Base-by-base conservation (phyloP, 2,797 vertebrate genomes). In the Euthynnus affinis region DNA sequence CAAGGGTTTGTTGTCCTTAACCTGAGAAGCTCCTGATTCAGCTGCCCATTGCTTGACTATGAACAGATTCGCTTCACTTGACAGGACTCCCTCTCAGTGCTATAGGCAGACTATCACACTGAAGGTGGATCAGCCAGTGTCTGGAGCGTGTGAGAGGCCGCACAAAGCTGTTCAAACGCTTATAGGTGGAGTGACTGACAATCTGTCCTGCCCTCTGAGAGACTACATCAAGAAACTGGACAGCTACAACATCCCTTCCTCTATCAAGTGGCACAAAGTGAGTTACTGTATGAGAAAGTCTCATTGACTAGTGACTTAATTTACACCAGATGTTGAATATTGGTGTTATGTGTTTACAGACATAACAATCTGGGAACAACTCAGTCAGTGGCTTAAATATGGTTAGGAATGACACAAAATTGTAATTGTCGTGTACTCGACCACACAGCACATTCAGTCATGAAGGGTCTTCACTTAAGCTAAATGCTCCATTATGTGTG, bases 231-330 rank as follows among this genome's bases (percentile, higher is more conserved):
- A 69, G 32, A 95, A 89, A 76, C 93, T 80, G 82, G 84, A 84
- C 37, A 79, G 81, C 86, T 94, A 94, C 40, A 78, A 89, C 76
- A 71, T 97, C 70, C 13, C 79, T 58, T 90, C 81, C 67, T 78
- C 88, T 72, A 55, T 97, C 81, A 81, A 81, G 6, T 99, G 97
- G 97, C 95, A 95, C 91, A 97, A 92, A 94, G 97, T 97, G 93
- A 93, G 91, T 84, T 8, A 49, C 46, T n/a, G 12, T 7, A 14
- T 44, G 29, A 17, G 9, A 68, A 62, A 32, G 20, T 61, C 13
- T 29, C 46, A 2, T 3, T 23, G 20, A 23, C 7, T 8, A 48
- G 27, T 1, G n/a, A 20, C 17, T 23, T 53, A 40, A 22, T 22
- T 23, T 18, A 23, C 20, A 49, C 5, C 20, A 25, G 10, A 34